Evolutionary conservation across 1,140 invertebrate genomes (phyloP).

Genomic region (Theocolax elegans): DNA sequence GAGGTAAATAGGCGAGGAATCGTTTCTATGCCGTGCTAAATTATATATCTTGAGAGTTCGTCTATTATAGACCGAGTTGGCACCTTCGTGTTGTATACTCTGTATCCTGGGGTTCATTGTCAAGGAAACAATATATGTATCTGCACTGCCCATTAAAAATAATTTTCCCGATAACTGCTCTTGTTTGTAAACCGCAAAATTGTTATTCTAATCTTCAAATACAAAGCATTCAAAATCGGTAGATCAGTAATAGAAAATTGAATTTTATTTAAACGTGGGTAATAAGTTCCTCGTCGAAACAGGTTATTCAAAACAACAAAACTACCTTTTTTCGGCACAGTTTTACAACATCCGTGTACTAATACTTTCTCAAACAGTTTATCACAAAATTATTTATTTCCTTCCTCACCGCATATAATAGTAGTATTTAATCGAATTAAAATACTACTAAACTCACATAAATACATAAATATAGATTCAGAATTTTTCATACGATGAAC

Average conservation of each 20-base stretch:
- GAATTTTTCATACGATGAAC: no score
- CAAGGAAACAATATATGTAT: not conserved
- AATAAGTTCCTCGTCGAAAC: not conserved
- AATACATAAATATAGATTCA: no score
- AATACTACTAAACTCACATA: no score
- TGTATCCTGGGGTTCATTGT: no score
- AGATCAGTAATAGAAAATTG: not conserved
- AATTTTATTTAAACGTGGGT: not conserved
- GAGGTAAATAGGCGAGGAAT: conserved; percentile 6
- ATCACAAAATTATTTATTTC: no score
- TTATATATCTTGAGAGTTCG: conserved; percentile 14
- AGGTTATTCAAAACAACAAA: no score
- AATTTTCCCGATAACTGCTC: not conserved
- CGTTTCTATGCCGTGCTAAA: not conserved
- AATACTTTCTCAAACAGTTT: no score
- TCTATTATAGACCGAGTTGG: not conserved
- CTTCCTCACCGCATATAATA: no score
- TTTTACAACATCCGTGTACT: no score
- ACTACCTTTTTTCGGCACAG: no score
- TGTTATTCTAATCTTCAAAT: not conserved
- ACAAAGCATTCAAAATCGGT: not conserved
- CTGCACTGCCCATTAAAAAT: not conserved
- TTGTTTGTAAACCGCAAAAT: not conserved
- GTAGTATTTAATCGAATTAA: no score
- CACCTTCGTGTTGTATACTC: not conserved